Base-by-base conservation (phyloP, 92 coral and sea anemone species). In the Umimayanthus kanabou region DNA sequence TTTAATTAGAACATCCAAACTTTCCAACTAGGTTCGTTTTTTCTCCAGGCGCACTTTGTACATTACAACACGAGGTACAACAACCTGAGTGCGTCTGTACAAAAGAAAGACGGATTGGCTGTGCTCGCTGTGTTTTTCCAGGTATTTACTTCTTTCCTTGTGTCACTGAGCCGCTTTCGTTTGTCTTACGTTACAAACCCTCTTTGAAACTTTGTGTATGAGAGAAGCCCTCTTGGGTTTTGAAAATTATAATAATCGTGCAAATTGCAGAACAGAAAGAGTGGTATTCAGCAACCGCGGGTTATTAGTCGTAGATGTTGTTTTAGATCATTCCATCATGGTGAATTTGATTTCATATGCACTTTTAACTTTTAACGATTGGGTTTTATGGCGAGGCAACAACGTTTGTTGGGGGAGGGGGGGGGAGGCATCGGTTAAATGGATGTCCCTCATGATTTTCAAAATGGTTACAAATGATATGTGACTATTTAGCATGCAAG, bases 111-210 rank as follows among this genome's bases (percentile, higher is more conserved):
- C 18, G 76, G 76, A 25, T 71, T 71, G 76, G 40, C 77, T 4
- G 77, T 73, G 77, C 77, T 73, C 23, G 77, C 45, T 33, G 77
- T 73, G 23, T 33, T 73, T 33, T 73, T 73, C 45, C 77, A 73
- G 77, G 77, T 73, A 73, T 13, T 73, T 73, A 14, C 29, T 7
- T 47, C 50, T 47, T 70, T 70, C 9, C 75, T n/a, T 70, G 75
- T 70, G 4, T 70, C 0, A 70, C 74, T 70, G 37, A 70, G 39
- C 39, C 74, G 13, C 15, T 67, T 67, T 67, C 26, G 72, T 66
- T 20, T 67, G 3, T 70, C 9, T 66, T 66, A 66, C 29, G 2
- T 23, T 66, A 66, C 28, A 0, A 66, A 66, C 26, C 28, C 9
- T 23, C 28, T 66, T 66, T 66, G 9, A 66, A 23, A 66, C 30